Evolutionary conservation across 1,140 invertebrate genomes (phyloP), one percentile per base, ranked within the genome.

Genomic region (Hypothenemus hampei): DNA sequence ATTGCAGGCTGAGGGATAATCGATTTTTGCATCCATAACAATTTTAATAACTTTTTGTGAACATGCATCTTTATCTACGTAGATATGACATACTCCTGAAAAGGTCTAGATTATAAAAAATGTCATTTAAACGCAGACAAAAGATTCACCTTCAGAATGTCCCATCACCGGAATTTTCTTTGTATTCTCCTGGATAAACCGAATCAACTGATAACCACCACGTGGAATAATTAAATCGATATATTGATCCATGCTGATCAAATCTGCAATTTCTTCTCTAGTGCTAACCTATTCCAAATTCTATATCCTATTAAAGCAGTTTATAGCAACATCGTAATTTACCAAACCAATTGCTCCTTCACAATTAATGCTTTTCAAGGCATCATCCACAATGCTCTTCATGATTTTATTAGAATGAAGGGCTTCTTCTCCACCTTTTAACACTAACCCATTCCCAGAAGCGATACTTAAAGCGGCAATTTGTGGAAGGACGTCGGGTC

Each of bases 1-100:
- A 70, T 99, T 99, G 73, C 97, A 99, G 16, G 96, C 97, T 0
- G 96, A 90, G 10, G 97, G 96, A 75, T 99, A 99, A 73, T 98
- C 94, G 73, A 95, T 98, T 76, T 99, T 99, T 0, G 95, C 85
- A 71, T 99, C 97, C 23, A 82, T 78, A 0, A 97, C 85, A 50
- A 98, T 94, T 71, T 82, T 90, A 23, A 95, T 58, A 1, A 93
- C 91, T 72, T 92, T 97, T 0, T 79, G 68, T 1, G 86, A 70
- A 70, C 98, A 89, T 1, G 89, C 91, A 50, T 93, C 85, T 59
- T 85, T 86, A 70, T 99, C 97, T 21, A 99, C 76, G 69, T 91
- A 99, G 1, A 98, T 93, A 68, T 99, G 97, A 69, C 97, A 99
- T 26, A 93, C 86, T 13, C 97, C 58, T 60, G n/a, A 36, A 51